Evolutionary conservation across 2,888 invertebrate genomes (phyloP), one percentile per base, ranked within the genome.

Genomic region (Adelognathus sp.): DNA sequence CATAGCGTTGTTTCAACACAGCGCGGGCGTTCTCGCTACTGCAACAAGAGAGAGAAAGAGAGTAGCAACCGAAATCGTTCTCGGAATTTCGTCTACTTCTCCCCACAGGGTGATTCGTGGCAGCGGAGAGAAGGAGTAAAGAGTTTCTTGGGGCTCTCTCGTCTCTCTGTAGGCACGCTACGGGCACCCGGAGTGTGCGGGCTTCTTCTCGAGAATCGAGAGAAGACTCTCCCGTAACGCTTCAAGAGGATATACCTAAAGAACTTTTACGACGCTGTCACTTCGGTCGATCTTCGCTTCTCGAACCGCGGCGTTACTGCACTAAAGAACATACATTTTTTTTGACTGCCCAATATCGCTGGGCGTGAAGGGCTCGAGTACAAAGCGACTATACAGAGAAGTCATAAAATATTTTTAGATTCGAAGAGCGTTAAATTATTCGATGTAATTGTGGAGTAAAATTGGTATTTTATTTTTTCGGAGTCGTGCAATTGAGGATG

Each of bases 171-270:
- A 60, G n/a, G 41, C 52, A 74, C 18, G 72, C 64, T 61, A 18
- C 56, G 58, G 63, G 63, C 63, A 64, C 64, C 69, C 73, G 31
- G 73, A 73, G 61, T 73, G 77, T 67, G 73, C 63, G 77, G 27
- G 33, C 31, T 16, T 36, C n/a, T n/a, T n/a, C n/a, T n/a, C n/a
- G n/a, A n/a, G n/a, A n/a, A n/a, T 61, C 72, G 64, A 31, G 39
- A 58, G 58, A 50, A 33, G 70, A 78, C 56, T 74, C 39, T 56
- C 64, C 70, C 39, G 36, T 72, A 56, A 33, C 36, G 36, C 44
- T 79, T 74, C 60, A 78, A 78, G 74, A 74, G 70, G 74, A 74
- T 78, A 78, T 74, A 74, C 74, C 74, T 74, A 78, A 78, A 78
- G 78, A 46, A 70, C 69, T 74, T 74, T 73, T 70, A 73, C 31